Conservation (phyloP, 2,797 vertebrate genomes). For the Limosa lapponica region DNA sequence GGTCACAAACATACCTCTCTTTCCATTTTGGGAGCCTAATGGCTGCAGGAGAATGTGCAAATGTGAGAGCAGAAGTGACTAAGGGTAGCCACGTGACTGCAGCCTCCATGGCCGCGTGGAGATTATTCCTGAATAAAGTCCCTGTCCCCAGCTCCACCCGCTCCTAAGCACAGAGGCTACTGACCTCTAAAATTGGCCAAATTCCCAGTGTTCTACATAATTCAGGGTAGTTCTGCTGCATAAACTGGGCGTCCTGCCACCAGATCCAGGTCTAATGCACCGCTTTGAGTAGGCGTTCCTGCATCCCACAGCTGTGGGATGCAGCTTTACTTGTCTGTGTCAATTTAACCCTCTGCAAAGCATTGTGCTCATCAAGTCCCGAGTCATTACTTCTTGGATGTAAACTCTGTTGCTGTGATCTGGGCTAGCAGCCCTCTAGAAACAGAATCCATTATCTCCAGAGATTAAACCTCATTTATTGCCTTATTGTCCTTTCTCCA, state of each 20-base stretch:
- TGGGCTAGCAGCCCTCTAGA: background rate
- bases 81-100: background rate
- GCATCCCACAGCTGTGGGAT: background rate
- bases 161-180: background rate
- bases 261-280: background rate
- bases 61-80: background rate
- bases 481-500: background rate
- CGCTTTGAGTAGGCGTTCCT: background rate
- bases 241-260: conserved; percentile 54
- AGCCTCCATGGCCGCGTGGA: background rate
- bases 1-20: conserved; percentile 28
- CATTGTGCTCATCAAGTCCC: background rate
- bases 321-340: background rate
- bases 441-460: background rate
- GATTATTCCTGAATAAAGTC: conserved; percentile 14
- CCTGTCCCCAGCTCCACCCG: background rate
- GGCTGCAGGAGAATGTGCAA: conserved; percentile 38
- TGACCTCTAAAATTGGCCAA: conserved; percentile 48
- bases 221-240: conserved; percentile 53
- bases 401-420: background rate
- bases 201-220: conserved; percentile 46
- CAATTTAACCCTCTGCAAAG: background rate
- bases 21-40: background rate
- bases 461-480: background rate
- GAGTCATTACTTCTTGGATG: background rate